Conservation (phyloP, 2,113 vertebrate species). For the Actinemys pallida region DNA sequence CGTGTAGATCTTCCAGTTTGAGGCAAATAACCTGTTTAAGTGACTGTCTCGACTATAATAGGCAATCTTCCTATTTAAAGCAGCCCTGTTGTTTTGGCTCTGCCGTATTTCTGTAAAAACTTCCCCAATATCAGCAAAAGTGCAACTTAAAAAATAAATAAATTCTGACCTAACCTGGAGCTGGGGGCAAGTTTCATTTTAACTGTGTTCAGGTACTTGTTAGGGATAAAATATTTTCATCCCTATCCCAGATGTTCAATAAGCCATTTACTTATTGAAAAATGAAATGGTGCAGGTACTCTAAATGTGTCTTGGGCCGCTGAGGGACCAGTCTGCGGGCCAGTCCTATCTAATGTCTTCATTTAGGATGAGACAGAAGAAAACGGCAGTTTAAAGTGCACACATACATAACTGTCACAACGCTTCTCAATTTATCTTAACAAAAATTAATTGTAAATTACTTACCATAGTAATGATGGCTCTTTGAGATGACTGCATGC, state of each 20-base stretch:
- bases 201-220: not conserved
- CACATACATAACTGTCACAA: not conserved
- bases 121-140: not conserved
- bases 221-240: not conserved
- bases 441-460: not conserved
- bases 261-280: not conserved
- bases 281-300: not conserved
- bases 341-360: too few species aligned
- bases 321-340: too few species aligned
- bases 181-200: too few species aligned
- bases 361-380: too few species aligned
- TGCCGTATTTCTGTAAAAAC: not conserved
- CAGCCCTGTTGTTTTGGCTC: not conserved
- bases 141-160: not conserved
- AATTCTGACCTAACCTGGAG: too few species aligned
- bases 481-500: not conserved
- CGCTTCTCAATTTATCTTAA: not conserved
- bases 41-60: too few species aligned
- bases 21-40: not conserved
- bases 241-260: not conserved
- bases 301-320: too few species aligned
- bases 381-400: not conserved
- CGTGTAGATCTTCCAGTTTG: not conserved
- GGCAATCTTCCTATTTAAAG: not conserved
- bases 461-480: not conserved